Conservation (phyloP, 2,888 invertebrate genomes). For the Spodoptera picta region DNA sequence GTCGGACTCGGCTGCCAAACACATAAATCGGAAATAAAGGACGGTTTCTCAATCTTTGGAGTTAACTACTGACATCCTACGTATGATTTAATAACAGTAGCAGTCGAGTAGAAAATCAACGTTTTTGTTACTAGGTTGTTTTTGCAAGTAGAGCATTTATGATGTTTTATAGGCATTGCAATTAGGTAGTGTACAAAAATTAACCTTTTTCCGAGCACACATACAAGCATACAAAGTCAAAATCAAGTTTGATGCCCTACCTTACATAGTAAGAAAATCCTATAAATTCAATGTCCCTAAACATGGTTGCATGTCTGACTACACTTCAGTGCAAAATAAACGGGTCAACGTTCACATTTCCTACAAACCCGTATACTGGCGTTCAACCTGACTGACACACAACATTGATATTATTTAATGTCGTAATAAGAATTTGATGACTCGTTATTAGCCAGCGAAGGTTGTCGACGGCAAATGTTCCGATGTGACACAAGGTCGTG, state of each 20-base stretch:
- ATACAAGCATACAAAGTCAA: too few relatives aligned
- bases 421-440: conserved; percentile 80
- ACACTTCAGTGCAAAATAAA: conserved; percentile 22
- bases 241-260: too few relatives aligned
- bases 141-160: conserved; percentile 28
- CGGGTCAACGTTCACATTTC: conserved; percentile 31
- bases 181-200: background rate
- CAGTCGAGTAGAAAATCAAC: conserved; percentile 17
- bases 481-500: conserved; percentile 59
- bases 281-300: too few relatives aligned
- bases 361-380: conserved; percentile 32
- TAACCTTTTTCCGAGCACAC: too few relatives aligned
- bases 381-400: conserved; percentile 47
- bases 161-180: background rate
- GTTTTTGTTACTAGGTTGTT: conserved; percentile 15
- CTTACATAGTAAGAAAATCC: too few relatives aligned
- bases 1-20: conserved; percentile 38
- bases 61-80: conserved; percentile 45
- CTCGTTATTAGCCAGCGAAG: conserved; percentile 69
- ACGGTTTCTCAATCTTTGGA: conserved; percentile 46
- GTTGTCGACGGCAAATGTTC: conserved; percentile 55
- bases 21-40: conserved; percentile 59
- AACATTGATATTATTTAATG: conserved; percentile 65
- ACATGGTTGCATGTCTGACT: conserved; percentile 3
- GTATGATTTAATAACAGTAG: conserved; percentile 40